Evolutionary conservation across 2,113 vertebrate genomes (phyloP), one percentile per base, ranked within the genome.

Genomic region (Caranx melampygus): DNA sequence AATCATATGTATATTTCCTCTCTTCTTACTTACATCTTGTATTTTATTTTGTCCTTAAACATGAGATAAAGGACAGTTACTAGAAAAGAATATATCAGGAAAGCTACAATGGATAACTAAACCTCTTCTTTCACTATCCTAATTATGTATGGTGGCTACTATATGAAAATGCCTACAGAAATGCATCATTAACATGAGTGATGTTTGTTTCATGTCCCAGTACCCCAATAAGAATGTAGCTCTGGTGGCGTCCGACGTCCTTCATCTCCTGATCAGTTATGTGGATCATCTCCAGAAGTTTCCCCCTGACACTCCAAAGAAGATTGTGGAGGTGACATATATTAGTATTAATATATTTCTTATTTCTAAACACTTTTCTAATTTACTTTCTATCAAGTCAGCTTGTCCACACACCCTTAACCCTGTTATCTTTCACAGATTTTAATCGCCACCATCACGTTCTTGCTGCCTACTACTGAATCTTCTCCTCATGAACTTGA

Each of bases 221-320:
- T 99, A 99, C 89, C 95, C 97, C 52, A 99, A 99, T 94, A 99
- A 99, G 95, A 96, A 93, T 3, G 98, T 99, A 14, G 98, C 98
- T 2, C 95, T 99, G 52, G 97, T 99, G 79, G 98, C 98, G 5
- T 99, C 98, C 21, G 97, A 97, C 89, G 96, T 98, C 94, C 95
- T 99, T 88, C 97, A 96, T 87, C 95, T 99, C 87, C 94, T 99
- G 76, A 96, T 98, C 91, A 97, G 96, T 91, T 97, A 97, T 34
- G 96, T 96, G 55, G 95, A 97, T 33, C 95, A 97, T 83, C 96
- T 99, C 90, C 97, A 99, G 83, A 93, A 93, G 55, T 98, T 98
- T 89, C 97, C 97, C 8, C 92, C 96, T 26, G 96, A 97, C 89
- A 98, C 95, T 57, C 97, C 98, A 67, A 96, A 99, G 94, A 98